Evolutionary conservation across 2,888 invertebrate genomes (phyloP).

Genomic region (Disparrhopalites patrizii): DNA sequence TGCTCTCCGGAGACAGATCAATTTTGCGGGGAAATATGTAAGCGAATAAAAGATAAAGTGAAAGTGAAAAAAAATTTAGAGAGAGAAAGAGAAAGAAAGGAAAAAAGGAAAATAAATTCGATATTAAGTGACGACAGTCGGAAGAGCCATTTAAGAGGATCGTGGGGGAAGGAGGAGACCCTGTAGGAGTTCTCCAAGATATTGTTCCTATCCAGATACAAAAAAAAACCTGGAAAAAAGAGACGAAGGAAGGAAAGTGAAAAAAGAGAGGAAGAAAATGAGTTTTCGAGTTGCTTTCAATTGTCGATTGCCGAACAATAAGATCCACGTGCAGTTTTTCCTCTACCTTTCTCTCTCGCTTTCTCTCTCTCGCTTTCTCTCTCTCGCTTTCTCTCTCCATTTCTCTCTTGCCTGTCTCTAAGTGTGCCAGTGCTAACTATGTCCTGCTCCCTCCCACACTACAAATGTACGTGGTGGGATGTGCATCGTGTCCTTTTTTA

Average conservation of each 20-base stretch:
- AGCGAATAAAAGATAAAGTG: no score
- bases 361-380: no score
- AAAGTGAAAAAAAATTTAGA: background rate
- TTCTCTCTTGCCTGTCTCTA: background rate
- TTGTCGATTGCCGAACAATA: conserved; percentile 6
- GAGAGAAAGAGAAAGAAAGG: background rate
- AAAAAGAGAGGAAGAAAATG: conserved; percentile 11
- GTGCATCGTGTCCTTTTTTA: background rate
- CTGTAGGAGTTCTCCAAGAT: background rate
- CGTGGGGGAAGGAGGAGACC: background rate
- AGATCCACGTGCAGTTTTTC: conserved; percentile 3
- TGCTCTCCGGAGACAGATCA: no score
- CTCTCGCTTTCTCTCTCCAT: no score
- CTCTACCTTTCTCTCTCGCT: background rate
- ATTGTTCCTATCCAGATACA: conserved; percentile 1
- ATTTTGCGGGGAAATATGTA: no score
- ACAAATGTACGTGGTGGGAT: no score
- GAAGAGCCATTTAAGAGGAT: conserved; percentile 1
- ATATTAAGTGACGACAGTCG: conserved; percentile 7
- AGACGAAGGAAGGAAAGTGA: background rate
- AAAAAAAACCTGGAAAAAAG: background rate
- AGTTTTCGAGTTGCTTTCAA: conserved; percentile 13
- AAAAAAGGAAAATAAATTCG: conserved; percentile 1
- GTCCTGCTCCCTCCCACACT: no score
- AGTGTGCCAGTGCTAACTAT: background rate